Percentiles rank a stretch among this genome's conserved stretches.
phyloP scores from a whole-genome alignment of 2,797 vertebrate species.

The Bufotes viridis region DNA sequence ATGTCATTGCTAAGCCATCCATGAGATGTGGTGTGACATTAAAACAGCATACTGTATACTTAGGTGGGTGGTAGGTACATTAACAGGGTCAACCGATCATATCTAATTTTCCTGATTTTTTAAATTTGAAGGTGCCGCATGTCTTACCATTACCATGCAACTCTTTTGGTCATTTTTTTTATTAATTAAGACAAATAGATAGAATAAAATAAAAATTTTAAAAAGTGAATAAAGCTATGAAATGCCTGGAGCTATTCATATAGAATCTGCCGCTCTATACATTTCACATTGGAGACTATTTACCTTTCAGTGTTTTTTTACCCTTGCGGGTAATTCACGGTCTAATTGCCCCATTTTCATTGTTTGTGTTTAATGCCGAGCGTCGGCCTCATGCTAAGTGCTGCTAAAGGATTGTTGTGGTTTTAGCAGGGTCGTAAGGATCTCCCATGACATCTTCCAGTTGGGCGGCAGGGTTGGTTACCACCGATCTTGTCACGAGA shows the following conservation, averaged over 20 bases:
- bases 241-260: not conserved
- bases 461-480: slow-evolving; percentile 70
- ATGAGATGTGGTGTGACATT: not conserved
- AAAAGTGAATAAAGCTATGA: not conserved
- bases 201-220: not conserved
- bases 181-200: not conserved
- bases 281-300: not conserved
- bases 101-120: not conserved
- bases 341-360: slow-evolving; percentile 2
- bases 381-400: slow-evolving; percentile 66
- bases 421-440: slow-evolving; percentile 71
- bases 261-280: not conserved
- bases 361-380: slow-evolving; percentile 66
- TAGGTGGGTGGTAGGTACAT: not conserved
- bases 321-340: not conserved
- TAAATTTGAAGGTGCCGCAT: not conserved
- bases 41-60: not conserved
- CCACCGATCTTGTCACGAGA: slow-evolving; percentile 63
- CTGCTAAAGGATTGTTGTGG: slow-evolving; percentile 73
- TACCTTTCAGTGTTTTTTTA: not conserved
- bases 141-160: not conserved
- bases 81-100: not conserved
- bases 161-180: not conserved
- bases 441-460: slow-evolving; percentile 70
- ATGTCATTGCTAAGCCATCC: not conserved